Percentiles rank a stretch among this genome's conserved stretches.
These are phyloP conservation scores for Pogona vitticeps DNA, from an alignment of 2,113 vertebrate species.

Conservation along the genomic window DNA sequence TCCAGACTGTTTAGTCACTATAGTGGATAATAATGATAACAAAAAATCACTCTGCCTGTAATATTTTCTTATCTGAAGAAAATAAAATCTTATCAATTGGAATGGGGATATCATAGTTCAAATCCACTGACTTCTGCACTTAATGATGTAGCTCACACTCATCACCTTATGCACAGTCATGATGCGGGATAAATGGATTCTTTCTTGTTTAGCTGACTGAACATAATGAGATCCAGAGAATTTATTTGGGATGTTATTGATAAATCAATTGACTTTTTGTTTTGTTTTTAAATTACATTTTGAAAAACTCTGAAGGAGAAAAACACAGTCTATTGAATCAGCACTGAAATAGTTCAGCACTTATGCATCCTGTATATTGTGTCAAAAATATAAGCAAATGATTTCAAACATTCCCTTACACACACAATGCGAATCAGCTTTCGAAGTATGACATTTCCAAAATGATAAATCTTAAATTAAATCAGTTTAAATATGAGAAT, in stretches of 20 bases:
- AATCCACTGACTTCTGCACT: slow-evolving; percentile 4
- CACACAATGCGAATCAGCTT: slow-evolving; percentile 68
- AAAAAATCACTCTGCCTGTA: background rate
- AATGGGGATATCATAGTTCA: slow-evolving; percentile 5
- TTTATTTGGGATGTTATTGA: slow-evolving; percentile 56
- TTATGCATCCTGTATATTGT: slow-evolving; percentile 50
- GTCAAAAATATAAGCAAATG: slow-evolving; percentile 67
- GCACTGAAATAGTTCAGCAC: slow-evolving; percentile 58
- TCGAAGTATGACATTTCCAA: slow-evolving; percentile 78
- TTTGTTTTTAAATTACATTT: slow-evolving; percentile 31
- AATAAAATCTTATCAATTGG: background rate
- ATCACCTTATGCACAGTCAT: background rate
- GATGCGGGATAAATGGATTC: background rate
- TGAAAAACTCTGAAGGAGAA: slow-evolving; percentile 55
- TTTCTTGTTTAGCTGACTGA: slow-evolving; percentile 19
- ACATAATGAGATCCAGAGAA: slow-evolving; percentile 52
- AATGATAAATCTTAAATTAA: slow-evolving; percentile 76
- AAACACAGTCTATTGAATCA: slow-evolving; percentile 55
- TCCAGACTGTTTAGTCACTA: background rate
- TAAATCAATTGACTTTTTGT: slow-evolving; percentile 59
- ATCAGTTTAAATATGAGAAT: slow-evolving; percentile 79
- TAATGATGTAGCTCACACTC: background rate
- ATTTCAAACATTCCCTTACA: slow-evolving; percentile 68
- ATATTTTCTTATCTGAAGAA: background rate
- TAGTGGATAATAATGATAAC: background rate